Base-by-base conservation (phyloP, 2,113 vertebrate species). In the Leptobrachium leishanense region DNA sequence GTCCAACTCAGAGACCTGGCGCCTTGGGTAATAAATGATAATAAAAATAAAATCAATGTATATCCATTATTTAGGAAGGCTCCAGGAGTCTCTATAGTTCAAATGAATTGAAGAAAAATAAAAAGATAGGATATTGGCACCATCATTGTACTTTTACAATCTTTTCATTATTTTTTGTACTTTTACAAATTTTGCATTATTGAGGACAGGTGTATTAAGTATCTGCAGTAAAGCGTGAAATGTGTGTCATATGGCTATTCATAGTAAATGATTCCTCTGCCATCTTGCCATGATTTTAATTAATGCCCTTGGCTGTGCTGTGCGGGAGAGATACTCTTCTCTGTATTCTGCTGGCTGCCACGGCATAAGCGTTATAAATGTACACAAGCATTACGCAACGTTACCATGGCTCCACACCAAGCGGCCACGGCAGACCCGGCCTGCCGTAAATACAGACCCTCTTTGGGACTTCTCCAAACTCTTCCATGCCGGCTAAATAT, bases 361-460 rank as follows among this genome's bases (percentile, higher is more conserved):
- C 50, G 63, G 57, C 11, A 65, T 42, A 31, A 53, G 43, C 40
- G 39, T 57, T 64, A 55, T 72, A 63, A 72, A 72, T 79, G 76
- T 20, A 72, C 57, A 72, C 42, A 66, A 42, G 31, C 44, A 20
- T 43, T 11, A 8, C 41, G 31, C 20, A 1, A 31, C 43, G 76
- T 79, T 79, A 68, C 68, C 76, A 79, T 79, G 68, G 31, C 20
- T 44, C 42, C 76, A 42, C 68, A 10, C 46, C 46, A 8, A 42
- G 46, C 39, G 74, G 46, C 64, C 74, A 76, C 40, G 4, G 43
- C 68, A 78, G 43, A 72, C 65, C 43, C 15, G 59, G 76, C 57
- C 43, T 43, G 2, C 31, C 72, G 57, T 41, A 72, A 72, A 50
- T 7, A 79, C 10, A 63, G 20, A 31, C 42, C 65, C 53, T 72